These are phyloP conservation scores for Helostoma temminkii DNA, from an alignment of 2,797 vertebrate species.

Conservation along the genomic window DNA sequence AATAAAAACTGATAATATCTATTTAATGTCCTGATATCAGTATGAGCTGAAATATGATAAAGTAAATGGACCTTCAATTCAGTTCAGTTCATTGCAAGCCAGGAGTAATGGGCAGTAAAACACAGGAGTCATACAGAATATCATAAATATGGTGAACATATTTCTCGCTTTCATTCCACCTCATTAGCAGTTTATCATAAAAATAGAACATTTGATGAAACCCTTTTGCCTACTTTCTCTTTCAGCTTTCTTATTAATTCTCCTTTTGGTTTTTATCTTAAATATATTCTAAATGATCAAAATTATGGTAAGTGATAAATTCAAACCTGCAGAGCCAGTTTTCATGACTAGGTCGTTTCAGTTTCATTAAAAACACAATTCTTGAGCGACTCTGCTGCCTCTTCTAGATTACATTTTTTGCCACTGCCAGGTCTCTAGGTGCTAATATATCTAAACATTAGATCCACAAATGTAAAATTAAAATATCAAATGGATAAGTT, in stretches of 20 bases:
- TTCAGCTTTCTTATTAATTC: too few species aligned
- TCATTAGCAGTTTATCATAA: neutral
- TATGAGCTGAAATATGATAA: too few species aligned
- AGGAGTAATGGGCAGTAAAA: too few species aligned
- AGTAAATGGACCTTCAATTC: too few species aligned
- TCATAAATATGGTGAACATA: neutral
- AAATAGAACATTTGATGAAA: neutral
- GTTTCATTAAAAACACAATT: conserved; percentile 38
- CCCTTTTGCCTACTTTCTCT: too few species aligned
- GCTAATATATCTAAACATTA: neutral
- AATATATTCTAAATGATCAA: conserved; percentile 4
- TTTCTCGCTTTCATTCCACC: neutral
- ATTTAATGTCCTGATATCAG: too few species aligned
- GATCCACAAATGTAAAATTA: neutral
- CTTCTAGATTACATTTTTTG: neutral
- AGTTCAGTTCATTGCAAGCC: too few species aligned
- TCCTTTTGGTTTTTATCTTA: neutral
- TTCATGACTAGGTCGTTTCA: conserved; percentile 5
- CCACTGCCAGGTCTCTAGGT: neutral
- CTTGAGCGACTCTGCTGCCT: neutral
- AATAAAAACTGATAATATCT: too few species aligned
- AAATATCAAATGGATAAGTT: neutral
- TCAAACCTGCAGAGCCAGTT: neutral
- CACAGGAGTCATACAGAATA: neutral
- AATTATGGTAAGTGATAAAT: conserved; percentile 19